Percentiles rank a stretch among this genome's conserved stretches.
These are phyloP conservation scores for Stegophylla sp. DNA, from an alignment of 2,888 invertebrate genomes.

Conservation along the genomic window DNA sequence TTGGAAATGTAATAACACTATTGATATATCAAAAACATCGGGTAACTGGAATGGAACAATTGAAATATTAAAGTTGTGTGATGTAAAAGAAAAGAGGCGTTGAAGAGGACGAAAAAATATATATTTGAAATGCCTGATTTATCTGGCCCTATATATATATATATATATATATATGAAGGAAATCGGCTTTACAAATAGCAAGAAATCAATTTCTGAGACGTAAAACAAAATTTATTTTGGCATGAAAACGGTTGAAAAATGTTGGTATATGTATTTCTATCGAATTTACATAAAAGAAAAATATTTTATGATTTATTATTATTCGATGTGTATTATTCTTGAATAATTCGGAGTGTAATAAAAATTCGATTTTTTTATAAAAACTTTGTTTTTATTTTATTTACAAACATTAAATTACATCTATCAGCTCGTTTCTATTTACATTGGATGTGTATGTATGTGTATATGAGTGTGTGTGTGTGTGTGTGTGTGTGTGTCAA, in stretches of 20 bases:
- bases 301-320: too few relatives aligned
- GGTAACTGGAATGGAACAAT: slow-evolving; percentile 31
- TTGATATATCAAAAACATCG: slow-evolving; percentile 29
- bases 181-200: neutral
- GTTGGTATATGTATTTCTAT: too few relatives aligned
- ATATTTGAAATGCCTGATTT: too few relatives aligned
- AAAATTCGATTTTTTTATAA: too few relatives aligned
- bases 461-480: slow-evolving; percentile 32
- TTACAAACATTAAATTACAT: neutral
- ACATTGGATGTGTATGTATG: slow-evolving; percentile 60
- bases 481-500: slow-evolving; percentile 31
- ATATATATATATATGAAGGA: neutral
- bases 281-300: too few relatives aligned
- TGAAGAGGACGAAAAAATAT: slow-evolving; percentile 1
- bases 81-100: slow-evolving; percentile 1
- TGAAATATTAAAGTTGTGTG: slow-evolving; percentile 32
- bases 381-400: too few relatives aligned
- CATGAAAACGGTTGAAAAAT: neutral
- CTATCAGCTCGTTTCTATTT: slow-evolving; percentile 37
- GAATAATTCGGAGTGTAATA: too few relatives aligned
- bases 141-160: too few relatives aligned
- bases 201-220: neutral
- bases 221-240: neutral
- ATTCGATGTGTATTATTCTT: too few relatives aligned
- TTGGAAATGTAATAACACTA: neutral